These are phyloP conservation scores for Oscheius myriophilus DNA, from an alignment of 2,888 invertebrate species.

Conservation along the genomic window DNA sequence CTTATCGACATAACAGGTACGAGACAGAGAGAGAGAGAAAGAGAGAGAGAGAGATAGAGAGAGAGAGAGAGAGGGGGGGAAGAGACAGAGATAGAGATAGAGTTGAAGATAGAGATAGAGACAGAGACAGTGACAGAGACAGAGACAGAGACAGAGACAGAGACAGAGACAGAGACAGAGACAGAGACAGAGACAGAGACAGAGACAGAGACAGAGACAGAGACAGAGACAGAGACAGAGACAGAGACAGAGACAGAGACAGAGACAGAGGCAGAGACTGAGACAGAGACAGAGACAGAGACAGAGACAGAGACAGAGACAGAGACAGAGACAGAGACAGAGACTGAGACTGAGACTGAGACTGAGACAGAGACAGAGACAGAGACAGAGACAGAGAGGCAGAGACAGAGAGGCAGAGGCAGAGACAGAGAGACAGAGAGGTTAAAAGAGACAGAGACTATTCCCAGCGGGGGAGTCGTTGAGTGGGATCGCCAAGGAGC, in stretches of 20 bases:
- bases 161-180: constrained; percentile 8
- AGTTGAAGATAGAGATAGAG: constrained; percentile 4
- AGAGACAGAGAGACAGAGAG: no score
- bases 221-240: constrained; percentile 18
- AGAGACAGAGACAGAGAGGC: no score
- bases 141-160: constrained; percentile 18
- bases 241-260: not conserved
- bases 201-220: constrained; percentile 8
- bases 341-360: no score
- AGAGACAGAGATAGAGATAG: constrained; percentile 2
- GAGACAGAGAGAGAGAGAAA: constrained; percentile 13
- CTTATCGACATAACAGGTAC: constrained; percentile 15
- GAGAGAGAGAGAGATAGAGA: constrained; percentile 2
- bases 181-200: not conserved
- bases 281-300: constrained; percentile 1
- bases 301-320: not conserved
- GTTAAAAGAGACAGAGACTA: no score
- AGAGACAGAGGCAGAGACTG: not conserved
- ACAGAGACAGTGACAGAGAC: not conserved
- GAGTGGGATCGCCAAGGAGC: constrained; percentile 56
- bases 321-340: not conserved
- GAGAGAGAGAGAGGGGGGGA: constrained; percentile 3
- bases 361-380: no score
- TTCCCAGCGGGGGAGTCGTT: constrained; percentile 49
- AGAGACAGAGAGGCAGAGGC: no score